Evolutionary conservation across 2,797 vertebrate genomes (phyloP), one percentile per base, ranked within the genome.

Genomic region (Parambassis ranga): DNA sequence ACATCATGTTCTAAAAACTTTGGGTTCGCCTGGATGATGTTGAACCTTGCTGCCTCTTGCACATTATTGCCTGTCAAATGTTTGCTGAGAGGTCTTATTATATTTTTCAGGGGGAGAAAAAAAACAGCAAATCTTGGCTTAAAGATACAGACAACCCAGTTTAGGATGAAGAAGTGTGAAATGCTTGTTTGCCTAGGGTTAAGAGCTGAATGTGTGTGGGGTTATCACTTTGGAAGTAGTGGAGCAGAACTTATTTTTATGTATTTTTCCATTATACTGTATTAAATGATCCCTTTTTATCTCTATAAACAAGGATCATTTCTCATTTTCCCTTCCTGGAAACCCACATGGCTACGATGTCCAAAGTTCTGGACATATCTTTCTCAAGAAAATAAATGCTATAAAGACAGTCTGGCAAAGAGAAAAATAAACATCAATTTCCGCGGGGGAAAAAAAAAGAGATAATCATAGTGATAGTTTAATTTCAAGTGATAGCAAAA

Each of bases 141-240:
- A 20, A 58, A 68, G 10, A 39, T 50, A 60, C 27, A 32, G 39
- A 68, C 64, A 55, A 67, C 48, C 67, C 15, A 76, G 49, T 77
- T 74, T 39, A 42, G 19, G 38, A 59, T 31, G 39, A 69, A n/a
- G 16, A 8, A 52, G 35, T 69, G 58, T 59, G 43, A 77, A 60
- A 37, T 46, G n/a, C 35, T 24, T 51, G 33, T 49, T 55, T 35
- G 35, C 42, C 13, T 14, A 44, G 24, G 2, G 46, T 61, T 30
- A 30, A 47, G 11, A 46, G 20, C 11, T 0, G 49, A 66, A 51
- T 62, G 41, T 27, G 0, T 18, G 27, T 7, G 10, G 39, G 15
- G 13, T 57, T 71, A 50, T 46, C 10, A 0, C 38, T 55, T 43
- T 23, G 44, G 38, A 42, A 48, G 41, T 39, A 16, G 27, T 20